A percentile compares a stretch with the other conserved stretches of the same genome.
Evolutionary conservation across 1,140 invertebrate genomes (phyloP).

Genomic region (Ips typographus): DNA sequence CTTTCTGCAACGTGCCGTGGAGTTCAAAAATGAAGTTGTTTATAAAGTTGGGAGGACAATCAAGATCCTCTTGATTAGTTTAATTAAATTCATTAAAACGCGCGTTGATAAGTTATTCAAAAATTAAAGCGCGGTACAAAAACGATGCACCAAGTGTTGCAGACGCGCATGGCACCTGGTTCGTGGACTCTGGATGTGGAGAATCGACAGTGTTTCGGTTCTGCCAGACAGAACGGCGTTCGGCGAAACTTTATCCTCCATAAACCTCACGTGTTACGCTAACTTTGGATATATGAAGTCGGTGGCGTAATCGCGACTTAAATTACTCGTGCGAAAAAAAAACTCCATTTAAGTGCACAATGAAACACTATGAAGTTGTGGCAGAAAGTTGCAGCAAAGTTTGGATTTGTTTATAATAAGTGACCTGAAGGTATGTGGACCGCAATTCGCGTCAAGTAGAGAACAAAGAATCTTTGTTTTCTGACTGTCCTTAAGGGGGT

Average conservation of each 20-base stretch:
- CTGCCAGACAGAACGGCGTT: constrained; percentile 29
- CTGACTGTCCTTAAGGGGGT: too few species aligned
- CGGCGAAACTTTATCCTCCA: constrained; percentile 5
- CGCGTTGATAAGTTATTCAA: not conserved
- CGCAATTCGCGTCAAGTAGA: too few species aligned
- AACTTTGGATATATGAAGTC: not conserved
- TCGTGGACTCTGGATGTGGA: constrained; percentile 5
- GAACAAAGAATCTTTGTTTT: too few species aligned
- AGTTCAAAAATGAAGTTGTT: not conserved
- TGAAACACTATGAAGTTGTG: too few species aligned
- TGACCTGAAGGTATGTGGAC: too few species aligned
- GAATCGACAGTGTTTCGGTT: constrained; percentile 27
- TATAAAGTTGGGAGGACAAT: not conserved
- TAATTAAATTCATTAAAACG: not conserved
- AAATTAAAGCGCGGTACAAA: not conserved
- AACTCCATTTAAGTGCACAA: too few species aligned
- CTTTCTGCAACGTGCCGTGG: not conserved
- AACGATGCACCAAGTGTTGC: constrained; percentile 27
- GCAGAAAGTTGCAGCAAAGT: too few species aligned
- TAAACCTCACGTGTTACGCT: constrained; percentile 16
- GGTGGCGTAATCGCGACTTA: not conserved
- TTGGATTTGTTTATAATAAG: too few species aligned
- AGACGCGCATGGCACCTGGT: constrained; percentile 25
- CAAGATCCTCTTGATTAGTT: not conserved
- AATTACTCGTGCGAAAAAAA: too few species aligned